Percentiles rank a stretch among this genome's conserved stretches.
Evolutionary conservation across 2,797 vertebrate species (phyloP).

Genomic region (Anabacerthia variegaticeps): DNA sequence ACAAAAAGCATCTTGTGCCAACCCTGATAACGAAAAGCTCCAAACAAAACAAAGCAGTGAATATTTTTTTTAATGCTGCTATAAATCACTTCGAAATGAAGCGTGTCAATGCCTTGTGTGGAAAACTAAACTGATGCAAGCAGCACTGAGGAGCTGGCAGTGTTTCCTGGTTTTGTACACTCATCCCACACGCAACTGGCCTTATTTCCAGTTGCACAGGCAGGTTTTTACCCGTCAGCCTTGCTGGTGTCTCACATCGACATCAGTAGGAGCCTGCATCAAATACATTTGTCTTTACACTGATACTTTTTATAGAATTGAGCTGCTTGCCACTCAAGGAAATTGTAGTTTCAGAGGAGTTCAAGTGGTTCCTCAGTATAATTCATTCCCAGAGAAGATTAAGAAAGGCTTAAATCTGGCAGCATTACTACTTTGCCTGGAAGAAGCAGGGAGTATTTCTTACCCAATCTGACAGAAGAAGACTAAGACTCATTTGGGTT

Average conservation of each 20-base stretch:
- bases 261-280: slow-evolving; percentile 36
- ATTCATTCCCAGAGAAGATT: slow-evolving; percentile 45
- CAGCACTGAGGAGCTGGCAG: background rate
- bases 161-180: background rate
- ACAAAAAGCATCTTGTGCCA: background rate
- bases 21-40: background rate
- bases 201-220: background rate
- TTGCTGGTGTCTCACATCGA: background rate
- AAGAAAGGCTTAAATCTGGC: slow-evolving; percentile 39
- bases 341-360: background rate
- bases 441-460: background rate
- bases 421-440: background rate
- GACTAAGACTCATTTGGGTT: background rate
- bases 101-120: background rate
- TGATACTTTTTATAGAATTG: slow-evolving; percentile 10
- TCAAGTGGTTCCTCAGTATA: slow-evolving; percentile 5
- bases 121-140: background rate
- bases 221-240: background rate
- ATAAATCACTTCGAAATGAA: background rate
- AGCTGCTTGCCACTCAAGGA: background rate
- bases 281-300: background rate
- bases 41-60: background rate
- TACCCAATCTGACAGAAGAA: slow-evolving; percentile 15
- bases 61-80: background rate
- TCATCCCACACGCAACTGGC: background rate